Conservation (phyloP, 2,888 invertebrate species). For the Ectemnius lituratus region DNA sequence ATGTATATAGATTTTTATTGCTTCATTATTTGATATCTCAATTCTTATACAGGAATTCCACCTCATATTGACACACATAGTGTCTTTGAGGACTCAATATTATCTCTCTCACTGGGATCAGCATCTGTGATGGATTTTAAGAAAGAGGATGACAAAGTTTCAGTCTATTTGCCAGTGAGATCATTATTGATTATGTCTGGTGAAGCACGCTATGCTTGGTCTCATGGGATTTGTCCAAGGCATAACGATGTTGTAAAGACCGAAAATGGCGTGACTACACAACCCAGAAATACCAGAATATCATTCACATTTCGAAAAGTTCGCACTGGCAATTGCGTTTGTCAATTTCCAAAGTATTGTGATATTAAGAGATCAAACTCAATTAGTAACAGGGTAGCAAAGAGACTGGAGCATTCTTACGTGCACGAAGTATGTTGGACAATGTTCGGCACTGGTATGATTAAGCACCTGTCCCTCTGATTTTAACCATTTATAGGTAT, state of each 20-base stretch:
- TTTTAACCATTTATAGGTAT: constrained; percentile 82
- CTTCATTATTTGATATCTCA: constrained; percentile 42
- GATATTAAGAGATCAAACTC: constrained; percentile 79
- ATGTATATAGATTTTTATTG: not conserved
- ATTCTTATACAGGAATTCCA: constrained; percentile 87
- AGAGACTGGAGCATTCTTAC: constrained; percentile 85
- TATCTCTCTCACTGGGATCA: constrained; percentile 91
- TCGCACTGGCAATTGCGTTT: constrained; percentile 81
- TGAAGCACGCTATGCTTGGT: constrained; percentile 91
- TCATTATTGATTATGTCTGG: constrained; percentile 90
- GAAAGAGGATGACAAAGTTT: constrained; percentile 81
- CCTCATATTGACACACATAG: constrained; percentile 97
- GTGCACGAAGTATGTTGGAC: constrained; percentile 83
- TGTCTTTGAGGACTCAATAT: constrained; percentile 92
- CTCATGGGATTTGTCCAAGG: constrained; percentile 92
- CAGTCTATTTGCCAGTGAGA: constrained; percentile 84
- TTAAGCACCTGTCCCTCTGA: not conserved
- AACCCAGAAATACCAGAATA: constrained; percentile 81
- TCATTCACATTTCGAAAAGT: constrained; percentile 93
- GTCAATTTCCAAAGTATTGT: constrained; percentile 83
- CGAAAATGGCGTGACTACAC: constrained; percentile 80
- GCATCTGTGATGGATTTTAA: constrained; percentile 94
- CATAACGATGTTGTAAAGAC: constrained; percentile 86
- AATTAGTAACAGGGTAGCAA: constrained; percentile 80
- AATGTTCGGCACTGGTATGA: not conserved